These are phyloP conservation scores for Labeo catla DNA, from an alignment of 2,113 vertebrate species.

Conservation along the genomic window DNA sequence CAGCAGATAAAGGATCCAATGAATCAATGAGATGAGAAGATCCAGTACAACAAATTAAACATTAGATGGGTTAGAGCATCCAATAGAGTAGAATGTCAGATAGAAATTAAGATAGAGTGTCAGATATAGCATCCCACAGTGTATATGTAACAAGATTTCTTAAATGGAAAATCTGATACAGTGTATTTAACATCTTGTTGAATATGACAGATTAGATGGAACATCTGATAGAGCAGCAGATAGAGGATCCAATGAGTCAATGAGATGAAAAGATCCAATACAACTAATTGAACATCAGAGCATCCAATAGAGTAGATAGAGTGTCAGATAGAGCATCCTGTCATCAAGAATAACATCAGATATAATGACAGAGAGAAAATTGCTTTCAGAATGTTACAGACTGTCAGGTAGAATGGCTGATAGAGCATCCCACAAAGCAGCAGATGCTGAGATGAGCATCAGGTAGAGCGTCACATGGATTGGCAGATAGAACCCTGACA, in stretches of 20 bases:
- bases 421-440: background rate
- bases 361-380: background rate
- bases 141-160: background rate
- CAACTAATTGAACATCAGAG: background rate
- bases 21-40: background rate
- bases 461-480: constrained; percentile 39
- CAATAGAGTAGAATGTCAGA: background rate
- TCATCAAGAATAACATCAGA: background rate
- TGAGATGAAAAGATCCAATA: background rate
- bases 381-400: background rate
- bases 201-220: background rate
- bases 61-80: background rate
- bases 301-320: background rate
- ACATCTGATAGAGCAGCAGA: background rate
- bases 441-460: constrained; percentile 21
- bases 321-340: background rate
- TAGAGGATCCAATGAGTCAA: background rate
- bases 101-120: background rate
- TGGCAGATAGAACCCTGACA: constrained; percentile 27
- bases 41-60: background rate
- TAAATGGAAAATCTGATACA: background rate
- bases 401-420: background rate
- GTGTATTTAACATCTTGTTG: background rate
- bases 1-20: background rate
- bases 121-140: background rate